phyloP scores from a whole-genome alignment of 92 coral and sea anemone genomes.

The Zoanthus sansibaricus region DNA sequence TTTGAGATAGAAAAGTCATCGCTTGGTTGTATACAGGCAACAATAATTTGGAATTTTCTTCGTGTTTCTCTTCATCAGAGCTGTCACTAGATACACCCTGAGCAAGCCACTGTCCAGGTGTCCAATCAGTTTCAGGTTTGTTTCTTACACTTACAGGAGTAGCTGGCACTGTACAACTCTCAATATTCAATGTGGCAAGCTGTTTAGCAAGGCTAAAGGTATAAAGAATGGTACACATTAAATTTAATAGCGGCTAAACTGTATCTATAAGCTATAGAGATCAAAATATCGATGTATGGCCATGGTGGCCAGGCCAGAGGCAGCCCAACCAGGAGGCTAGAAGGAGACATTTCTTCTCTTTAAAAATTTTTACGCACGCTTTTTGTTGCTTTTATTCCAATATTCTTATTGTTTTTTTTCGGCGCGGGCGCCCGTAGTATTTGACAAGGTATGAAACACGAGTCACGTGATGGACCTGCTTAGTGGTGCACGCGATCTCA shows the following conservation, averaged over 20 bases:
- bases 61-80: background rate
- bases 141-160: constrained; percentile 7
- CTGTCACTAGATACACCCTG: constrained; percentile 6
- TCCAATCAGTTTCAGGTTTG: constrained; percentile 1
- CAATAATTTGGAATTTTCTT: constrained; percentile 4
- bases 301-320: background rate
- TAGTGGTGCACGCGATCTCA: constrained; percentile 1
- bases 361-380: background rate
- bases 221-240: constrained; percentile 2
- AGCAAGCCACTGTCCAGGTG: constrained; percentile 1
- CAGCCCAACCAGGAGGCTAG: constrained; percentile 8
- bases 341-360: background rate
- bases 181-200: constrained; percentile 7
- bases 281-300: background rate
- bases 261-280: background rate
- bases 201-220: constrained; percentile 1
- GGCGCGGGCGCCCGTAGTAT: background rate
- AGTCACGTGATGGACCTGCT: constrained; percentile 10
- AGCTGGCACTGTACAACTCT: constrained; percentile 6
- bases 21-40: constrained; percentile 5
- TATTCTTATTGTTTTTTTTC: background rate
- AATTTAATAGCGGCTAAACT: background rate
- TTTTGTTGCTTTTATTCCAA: background rate
- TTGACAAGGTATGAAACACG: constrained; percentile 1
- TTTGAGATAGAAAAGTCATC: constrained; percentile 3